These are phyloP conservation scores for Octonoba sinensis DNA, from an alignment of 2,888 invertebrate species.

Conservation along the genomic window DNA sequence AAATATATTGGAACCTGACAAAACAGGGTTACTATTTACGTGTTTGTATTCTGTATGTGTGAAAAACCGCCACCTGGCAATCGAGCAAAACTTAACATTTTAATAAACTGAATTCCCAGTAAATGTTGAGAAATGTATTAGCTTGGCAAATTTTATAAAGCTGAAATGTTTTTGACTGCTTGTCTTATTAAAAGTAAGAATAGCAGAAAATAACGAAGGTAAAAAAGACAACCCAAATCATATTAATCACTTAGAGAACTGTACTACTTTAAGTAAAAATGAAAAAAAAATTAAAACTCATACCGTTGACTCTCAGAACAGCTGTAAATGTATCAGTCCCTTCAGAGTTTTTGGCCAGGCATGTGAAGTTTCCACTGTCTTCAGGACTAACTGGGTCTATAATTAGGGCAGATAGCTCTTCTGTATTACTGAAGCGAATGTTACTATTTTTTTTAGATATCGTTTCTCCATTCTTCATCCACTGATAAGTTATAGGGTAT, in stretches of 20 bases:
- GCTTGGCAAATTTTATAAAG: too few relatives aligned
- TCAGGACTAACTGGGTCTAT: slow-evolving; percentile 25
- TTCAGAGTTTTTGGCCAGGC: slow-evolving; percentile 17
- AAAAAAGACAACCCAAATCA: background rate
- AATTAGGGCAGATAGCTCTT: slow-evolving; percentile 21
- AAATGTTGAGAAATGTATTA: too few relatives aligned
- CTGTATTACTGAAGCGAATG: slow-evolving; percentile 30
- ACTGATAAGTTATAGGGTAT: slow-evolving; percentile 10
- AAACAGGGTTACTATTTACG: too few relatives aligned
- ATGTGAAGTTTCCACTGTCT: slow-evolving; percentile 42
- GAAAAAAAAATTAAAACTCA: too few relatives aligned
- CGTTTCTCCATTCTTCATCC: slow-evolving; percentile 23
- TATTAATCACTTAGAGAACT: background rate
- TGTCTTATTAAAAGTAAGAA: background rate
- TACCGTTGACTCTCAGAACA: slow-evolving; percentile 25
- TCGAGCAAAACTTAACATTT: too few relatives aligned
- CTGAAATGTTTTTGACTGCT: too few relatives aligned
- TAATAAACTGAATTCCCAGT: too few relatives aligned
- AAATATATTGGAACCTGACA: too few relatives aligned
- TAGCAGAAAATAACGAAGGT: background rate
- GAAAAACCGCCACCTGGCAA: too few relatives aligned
- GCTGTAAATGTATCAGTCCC: slow-evolving; percentile 24
- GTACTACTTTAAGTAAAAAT: background rate
- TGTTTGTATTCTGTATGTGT: too few relatives aligned
- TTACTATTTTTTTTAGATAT: background rate